Percentiles rank a stretch among this genome's conserved stretches.
Conservation (phyloP, 2,113 vertebrate genomes). For the Scytalopus superciliaris region DNA sequence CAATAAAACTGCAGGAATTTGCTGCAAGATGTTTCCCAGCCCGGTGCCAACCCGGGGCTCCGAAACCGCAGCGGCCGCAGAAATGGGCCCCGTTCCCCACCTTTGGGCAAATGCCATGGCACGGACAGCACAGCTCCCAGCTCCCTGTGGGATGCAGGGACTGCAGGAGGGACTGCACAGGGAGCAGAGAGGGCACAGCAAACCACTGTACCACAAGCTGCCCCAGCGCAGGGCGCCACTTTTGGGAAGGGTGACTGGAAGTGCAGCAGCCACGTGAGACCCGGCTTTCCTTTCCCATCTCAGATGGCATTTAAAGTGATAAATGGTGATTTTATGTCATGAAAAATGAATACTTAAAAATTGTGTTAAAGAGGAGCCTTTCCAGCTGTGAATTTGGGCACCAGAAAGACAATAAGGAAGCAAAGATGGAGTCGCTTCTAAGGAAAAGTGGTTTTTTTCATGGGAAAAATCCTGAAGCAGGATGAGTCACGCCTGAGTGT, state of each 20-base stretch:
- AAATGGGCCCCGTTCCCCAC: background rate
- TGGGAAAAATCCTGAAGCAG: background rate
- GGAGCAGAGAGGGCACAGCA: rapidly evolving
- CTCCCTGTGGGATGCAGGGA: background rate
- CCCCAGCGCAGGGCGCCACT: rapidly evolving
- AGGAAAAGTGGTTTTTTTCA: background rate
- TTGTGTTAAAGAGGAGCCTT: background rate
- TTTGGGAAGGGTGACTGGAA: background rate
- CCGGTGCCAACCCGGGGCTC: background rate
- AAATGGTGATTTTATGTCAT: background rate
- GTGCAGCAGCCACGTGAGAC: background rate
- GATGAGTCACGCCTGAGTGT: background rate
- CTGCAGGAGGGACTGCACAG: background rate
- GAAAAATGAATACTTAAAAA: background rate
- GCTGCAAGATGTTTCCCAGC: background rate
- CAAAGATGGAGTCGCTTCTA: background rate
- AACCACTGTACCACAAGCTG: rapidly evolving
- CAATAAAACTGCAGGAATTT: background rate
- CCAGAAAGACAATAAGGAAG: background rate
- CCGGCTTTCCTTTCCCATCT: background rate
- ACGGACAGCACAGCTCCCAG: background rate
- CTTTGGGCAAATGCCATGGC: rapidly evolving
- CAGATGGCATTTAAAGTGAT: background rate
- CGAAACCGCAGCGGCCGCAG: rapidly evolving
- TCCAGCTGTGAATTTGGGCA: background rate